A percentile compares a stretch with the other conserved stretches of the same genome.
phyloP scores from a whole-genome alignment of 2,113 vertebrate genomes.

The Callipepla squamata region DNA sequence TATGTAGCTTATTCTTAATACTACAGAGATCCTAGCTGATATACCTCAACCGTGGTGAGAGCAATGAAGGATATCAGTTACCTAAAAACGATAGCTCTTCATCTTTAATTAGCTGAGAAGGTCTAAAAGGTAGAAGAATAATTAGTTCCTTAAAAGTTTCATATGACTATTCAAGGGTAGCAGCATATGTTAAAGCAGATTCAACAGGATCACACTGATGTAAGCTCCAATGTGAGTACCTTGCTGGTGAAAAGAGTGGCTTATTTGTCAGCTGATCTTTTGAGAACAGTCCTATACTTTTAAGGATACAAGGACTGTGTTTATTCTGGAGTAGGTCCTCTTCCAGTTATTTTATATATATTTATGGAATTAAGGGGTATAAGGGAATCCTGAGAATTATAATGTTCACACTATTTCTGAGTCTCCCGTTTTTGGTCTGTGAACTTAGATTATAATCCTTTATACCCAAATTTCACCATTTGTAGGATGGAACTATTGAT shows the following conservation, averaged over 20 bases:
- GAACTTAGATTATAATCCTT: neutral
- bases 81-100: slow-evolving; percentile 25
- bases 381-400: neutral
- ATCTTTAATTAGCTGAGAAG: slow-evolving; percentile 26
- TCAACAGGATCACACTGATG: neutral
- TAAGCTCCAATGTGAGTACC: neutral
- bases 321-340: neutral
- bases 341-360: neutral
- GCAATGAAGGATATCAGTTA: neutral
- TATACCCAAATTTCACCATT: neutral
- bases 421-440: neutral
- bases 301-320: neutral
- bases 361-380: neutral
- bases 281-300: neutral
- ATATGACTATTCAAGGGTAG: neutral
- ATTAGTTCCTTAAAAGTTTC: neutral
- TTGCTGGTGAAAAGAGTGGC: neutral
- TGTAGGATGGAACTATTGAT: neutral
- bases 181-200: neutral
- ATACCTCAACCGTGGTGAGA: neutral
- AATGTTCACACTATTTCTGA: neutral
- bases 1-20: neutral
- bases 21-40: neutral
- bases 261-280: neutral
- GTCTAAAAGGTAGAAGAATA: neutral